Evolutionary conservation across 2,113 vertebrate species (phyloP).

Genomic region (Lepus timidus): DNA sequence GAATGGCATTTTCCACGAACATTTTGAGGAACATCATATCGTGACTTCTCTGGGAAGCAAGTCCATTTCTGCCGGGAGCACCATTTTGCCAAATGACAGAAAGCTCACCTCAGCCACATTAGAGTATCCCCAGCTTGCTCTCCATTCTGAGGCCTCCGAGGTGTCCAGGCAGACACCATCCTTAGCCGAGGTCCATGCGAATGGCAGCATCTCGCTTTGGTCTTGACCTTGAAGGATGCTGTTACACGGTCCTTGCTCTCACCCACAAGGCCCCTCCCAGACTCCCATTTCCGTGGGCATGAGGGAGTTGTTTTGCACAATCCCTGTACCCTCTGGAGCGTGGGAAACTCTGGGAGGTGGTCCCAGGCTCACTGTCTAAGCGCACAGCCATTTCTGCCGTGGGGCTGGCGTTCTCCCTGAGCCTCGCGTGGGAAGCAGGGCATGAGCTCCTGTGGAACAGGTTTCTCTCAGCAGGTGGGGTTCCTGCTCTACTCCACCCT

Average conservation of each 20-base stretch:
- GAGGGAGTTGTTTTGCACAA: not conserved
- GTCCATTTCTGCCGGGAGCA: not conserved
- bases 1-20: too few species aligned
- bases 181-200: not conserved
- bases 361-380: not conserved
- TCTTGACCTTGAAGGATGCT: not conserved
- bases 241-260: not conserved
- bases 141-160: not conserved
- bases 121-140: not conserved
- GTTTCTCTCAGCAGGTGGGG: not conserved
- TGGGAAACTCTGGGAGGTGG: not conserved
- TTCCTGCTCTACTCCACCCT: not conserved
- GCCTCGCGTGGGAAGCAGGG: not conserved
- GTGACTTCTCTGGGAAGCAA: not conserved
- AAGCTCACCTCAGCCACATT: not conserved
- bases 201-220: not conserved
- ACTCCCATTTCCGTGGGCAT: fast-evolving
- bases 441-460: not conserved
- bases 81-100: not conserved
- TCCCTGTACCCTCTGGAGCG: not conserved
- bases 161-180: not conserved
- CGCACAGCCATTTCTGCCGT: not conserved
- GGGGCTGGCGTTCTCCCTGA: not conserved
- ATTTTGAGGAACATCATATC: too few species aligned
- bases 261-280: not conserved